A percentile compares a stretch with the other conserved stretches of the same genome.
Conservation (phyloP, 2,797 vertebrate genomes). For the Sciurus vulgaris region DNA sequence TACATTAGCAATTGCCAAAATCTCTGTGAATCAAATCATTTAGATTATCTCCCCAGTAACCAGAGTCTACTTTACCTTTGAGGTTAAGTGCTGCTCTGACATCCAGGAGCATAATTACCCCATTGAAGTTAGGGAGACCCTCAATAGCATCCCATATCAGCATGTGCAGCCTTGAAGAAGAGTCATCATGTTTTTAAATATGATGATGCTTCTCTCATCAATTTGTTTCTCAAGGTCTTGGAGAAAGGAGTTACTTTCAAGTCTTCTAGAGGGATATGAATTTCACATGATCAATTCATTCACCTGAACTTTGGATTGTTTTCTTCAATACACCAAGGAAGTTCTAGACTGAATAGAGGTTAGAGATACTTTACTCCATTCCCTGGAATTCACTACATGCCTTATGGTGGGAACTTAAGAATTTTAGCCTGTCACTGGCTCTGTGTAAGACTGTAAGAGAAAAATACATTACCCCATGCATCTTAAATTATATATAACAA, state of each 20-base stretch:
- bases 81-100: not conserved
- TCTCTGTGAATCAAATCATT: not conserved
- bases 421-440: not conserved
- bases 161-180: not conserved
- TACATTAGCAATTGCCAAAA: not conserved
- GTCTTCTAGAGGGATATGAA: not conserved
- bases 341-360: not conserved
- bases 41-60: not conserved
- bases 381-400: not conserved
- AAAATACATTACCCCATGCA: not conserved
- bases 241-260: not conserved
- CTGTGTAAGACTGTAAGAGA: not conserved
- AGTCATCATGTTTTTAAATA: not conserved
- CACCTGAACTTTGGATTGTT: not conserved
- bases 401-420: not conserved
- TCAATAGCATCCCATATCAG: not conserved
- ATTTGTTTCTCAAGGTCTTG: not conserved
- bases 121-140: not conserved
- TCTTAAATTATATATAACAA: not conserved
- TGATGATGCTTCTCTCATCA: not conserved
- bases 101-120: not conserved
- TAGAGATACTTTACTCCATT: not conserved
- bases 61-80: not conserved
- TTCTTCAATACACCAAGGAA: not conserved
- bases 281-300: not conserved